Base-by-base conservation (phyloP, 2,888 invertebrate species). In the Sphaerophoria taeniata region DNA sequence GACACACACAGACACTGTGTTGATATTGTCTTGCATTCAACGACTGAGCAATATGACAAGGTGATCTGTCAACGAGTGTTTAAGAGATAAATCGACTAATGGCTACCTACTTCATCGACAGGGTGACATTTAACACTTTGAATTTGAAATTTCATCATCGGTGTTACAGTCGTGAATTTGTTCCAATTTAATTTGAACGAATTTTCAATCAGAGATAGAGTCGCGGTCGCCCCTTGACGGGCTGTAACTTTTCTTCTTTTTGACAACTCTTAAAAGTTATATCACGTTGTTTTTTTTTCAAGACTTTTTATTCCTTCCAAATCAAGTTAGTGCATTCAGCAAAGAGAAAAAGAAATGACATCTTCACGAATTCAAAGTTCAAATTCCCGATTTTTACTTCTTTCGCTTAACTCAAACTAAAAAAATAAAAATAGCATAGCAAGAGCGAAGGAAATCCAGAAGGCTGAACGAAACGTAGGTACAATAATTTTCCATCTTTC, bases 401-500 rank as follows among this genome's bases (percentile, higher is more conserved):
- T 11, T 33, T 36, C 49, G 11, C 67, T 51, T 53, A n/a, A 34
- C 53, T 16, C 56, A 43, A 60, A 61, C 36, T 36, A 31, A 47
- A 24, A 24, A 24, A 24, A 24, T 24, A 24, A 24, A 24, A 24
- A 24, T 24, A 24, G 24, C 24, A 24, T 24, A 24, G 24, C 24
- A 24, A 24, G 24, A 24, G 24, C 24, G 14, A 47, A 49, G 65
- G 11, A 49, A 12, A 49, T 7, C 14, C 31, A 39, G 33, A 2
- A 34, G 39, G 11, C 31, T 24, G 33, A 2, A 34, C 31, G 14
- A 58, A 61, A 39, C 65, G 63, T n/a, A n/a, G n/a, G n/a, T 63
- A 69, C 63, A 69, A 74, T 80, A 55, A 74, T 65, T 65, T 49
- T 65, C 47, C 36, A 75, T 75, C 34, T 63, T 63, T 69, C 51